Conservation (phyloP, 2,113 vertebrate species). For the Paedocypris sp. region DNA sequence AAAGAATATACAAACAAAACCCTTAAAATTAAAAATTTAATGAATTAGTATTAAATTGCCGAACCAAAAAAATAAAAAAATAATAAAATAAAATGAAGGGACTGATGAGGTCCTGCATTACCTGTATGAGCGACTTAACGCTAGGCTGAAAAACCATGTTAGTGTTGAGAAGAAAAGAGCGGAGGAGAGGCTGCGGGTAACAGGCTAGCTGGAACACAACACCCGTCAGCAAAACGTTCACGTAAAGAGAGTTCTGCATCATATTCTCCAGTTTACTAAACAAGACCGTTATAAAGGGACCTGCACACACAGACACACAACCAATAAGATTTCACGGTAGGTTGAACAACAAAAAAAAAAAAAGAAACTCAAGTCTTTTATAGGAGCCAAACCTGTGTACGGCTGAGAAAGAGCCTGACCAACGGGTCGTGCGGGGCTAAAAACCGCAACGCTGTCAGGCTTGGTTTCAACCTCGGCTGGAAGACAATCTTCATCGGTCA, state of each 20-base stretch:
- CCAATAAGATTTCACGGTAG: conserved; percentile 19
- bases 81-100: no score
- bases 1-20: no score
- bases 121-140: conserved; percentile 94
- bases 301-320: conserved; percentile 49
- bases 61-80: no score
- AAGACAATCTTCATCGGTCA: conserved; percentile 47
- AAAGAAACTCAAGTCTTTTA: background rate
- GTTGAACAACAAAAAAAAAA: background rate
- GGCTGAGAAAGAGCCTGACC: conserved; percentile 71
- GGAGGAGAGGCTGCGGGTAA: conserved; percentile 89
- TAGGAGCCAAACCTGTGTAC: conserved; percentile 70
- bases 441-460: conserved; percentile 46
- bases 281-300: conserved; percentile 82
- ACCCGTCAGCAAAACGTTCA: conserved; percentile 92
- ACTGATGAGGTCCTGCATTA: conserved; percentile 47
- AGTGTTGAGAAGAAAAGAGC: conserved; percentile 96
- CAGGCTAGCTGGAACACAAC: conserved; percentile 88
- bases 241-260: conserved; percentile 92
- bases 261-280: conserved; percentile 94
- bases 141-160: conserved; percentile 99
- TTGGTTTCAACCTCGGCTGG: conserved; percentile 35
- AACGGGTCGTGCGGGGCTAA: conserved; percentile 64
- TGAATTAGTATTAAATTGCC: no score
- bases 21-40: no score